These are phyloP conservation scores for Diprion similis DNA, from an alignment of 1,140 invertebrate genomes.

Conservation along the genomic window DNA sequence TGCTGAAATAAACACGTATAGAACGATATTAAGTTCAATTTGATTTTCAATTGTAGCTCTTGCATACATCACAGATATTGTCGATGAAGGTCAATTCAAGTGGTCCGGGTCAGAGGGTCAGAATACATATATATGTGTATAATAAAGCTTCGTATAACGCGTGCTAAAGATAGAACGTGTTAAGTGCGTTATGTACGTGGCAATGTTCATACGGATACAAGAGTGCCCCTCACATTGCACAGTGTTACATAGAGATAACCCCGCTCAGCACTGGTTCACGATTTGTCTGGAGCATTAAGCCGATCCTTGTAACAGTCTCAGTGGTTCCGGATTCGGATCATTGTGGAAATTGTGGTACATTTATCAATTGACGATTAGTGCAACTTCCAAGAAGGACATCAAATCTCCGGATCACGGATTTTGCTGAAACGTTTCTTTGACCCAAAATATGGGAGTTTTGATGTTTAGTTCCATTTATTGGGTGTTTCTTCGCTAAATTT, in stretches of 20 bases:
- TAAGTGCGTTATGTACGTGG: not conserved
- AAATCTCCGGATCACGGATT: too few relatives aligned
- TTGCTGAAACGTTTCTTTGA: too few relatives aligned
- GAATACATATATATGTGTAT: not conserved
- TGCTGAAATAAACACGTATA: not conserved
- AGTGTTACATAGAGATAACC: not conserved
- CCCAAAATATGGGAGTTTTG: too few relatives aligned
- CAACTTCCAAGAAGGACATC: too few relatives aligned
- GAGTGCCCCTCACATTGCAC: not conserved
- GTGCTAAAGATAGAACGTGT: not conserved
- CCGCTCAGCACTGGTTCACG: not conserved
- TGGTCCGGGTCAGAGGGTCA: slow-evolving; percentile 3
- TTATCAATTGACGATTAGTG: too few relatives aligned
- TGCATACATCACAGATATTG: not conserved
- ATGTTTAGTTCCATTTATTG: too few relatives aligned
- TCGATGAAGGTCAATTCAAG: not conserved
- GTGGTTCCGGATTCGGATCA: too few relatives aligned
- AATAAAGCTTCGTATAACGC: not conserved
- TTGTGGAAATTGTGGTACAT: too few relatives aligned
- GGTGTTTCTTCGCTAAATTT: too few relatives aligned
- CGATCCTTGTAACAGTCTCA: too few relatives aligned
- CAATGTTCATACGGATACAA: not conserved
- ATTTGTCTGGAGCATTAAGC: too few relatives aligned
- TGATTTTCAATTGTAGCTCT: not conserved
- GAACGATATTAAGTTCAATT: not conserved